These are phyloP conservation scores for Lepidocolaptes lacrymiger DNA, from an alignment of 2,797 vertebrate genomes.

Conservation along the genomic window DNA sequence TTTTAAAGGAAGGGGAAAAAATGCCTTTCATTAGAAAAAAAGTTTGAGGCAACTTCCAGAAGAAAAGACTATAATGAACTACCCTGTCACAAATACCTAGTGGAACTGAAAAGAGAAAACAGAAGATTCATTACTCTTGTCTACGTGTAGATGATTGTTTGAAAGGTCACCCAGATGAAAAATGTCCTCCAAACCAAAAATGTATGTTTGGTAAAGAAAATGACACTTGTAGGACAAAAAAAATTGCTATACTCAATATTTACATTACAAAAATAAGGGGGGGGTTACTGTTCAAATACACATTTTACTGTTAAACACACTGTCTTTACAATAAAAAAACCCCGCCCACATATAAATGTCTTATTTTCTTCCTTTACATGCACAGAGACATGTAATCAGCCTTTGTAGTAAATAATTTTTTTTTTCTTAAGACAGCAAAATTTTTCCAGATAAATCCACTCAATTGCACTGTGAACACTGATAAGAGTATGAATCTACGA, in stretches of 20 bases:
- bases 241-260: background rate
- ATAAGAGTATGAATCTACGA: background rate
- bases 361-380: background rate
- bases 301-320: background rate
- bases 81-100: constrained; percentile 6
- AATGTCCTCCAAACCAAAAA: background rate
- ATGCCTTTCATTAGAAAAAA: background rate
- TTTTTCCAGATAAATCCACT: background rate
- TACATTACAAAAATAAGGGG: background rate
- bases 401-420: background rate
- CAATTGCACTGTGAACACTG: background rate
- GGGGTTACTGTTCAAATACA: background rate
- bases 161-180: constrained; percentile 40
- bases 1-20: background rate
- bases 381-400: background rate
- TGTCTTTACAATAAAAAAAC: background rate
- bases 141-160: background rate
- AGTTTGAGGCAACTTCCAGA: background rate
- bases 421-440: background rate
- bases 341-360: background rate
- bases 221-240: background rate
- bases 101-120: constrained; percentile 10
- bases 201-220: background rate
- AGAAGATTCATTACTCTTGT: constrained; percentile 44
- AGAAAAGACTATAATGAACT: constrained; percentile 8